Percentiles rank a stretch among this genome's conserved stretches.
Evolutionary conservation across 2,797 vertebrate species (phyloP).

Genomic region (Myotis planiceps): DNA sequence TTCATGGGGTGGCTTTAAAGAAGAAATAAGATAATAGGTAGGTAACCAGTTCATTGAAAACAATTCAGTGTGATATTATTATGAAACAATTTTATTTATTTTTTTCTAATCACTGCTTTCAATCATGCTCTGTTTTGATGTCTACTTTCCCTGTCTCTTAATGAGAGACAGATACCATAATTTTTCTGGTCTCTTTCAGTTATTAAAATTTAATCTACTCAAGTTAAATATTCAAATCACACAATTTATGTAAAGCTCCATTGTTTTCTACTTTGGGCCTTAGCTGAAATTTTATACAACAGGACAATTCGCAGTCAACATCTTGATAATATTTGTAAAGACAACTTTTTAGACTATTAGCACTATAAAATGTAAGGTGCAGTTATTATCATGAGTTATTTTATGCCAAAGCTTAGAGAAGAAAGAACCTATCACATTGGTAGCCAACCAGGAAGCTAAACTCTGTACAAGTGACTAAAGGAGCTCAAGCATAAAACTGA

Average conservation of each 20-base stretch:
- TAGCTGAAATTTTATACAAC: not conserved
- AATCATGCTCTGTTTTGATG: not conserved
- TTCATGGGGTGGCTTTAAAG: not conserved
- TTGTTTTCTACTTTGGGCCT: not conserved
- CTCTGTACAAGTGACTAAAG: not conserved
- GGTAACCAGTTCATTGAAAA: not conserved
- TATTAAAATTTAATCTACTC: not conserved
- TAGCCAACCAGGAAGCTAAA: not conserved
- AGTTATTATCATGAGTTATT: not conserved
- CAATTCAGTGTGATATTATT: not conserved
- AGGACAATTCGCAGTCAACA: not conserved
- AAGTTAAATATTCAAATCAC: conserved; percentile 39
- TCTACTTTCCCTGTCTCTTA: not conserved
- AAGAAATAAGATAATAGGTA: not conserved
- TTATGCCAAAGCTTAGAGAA: not conserved
- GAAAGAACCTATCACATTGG: not conserved
- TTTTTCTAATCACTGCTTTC: not conserved
- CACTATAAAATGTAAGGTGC: not conserved
- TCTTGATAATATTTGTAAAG: conserved; percentile 3
- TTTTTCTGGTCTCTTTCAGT: not conserved
- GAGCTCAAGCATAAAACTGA: not conserved
- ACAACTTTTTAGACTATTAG: not conserved
- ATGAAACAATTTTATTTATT: not conserved
- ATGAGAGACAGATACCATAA: not conserved
- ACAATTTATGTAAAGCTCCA: not conserved